A percentile compares a stretch with the other conserved stretches of the same genome.
phyloP scores from a whole-genome alignment of 2,797 vertebrate species.

The Crypturellus tataupa region DNA sequence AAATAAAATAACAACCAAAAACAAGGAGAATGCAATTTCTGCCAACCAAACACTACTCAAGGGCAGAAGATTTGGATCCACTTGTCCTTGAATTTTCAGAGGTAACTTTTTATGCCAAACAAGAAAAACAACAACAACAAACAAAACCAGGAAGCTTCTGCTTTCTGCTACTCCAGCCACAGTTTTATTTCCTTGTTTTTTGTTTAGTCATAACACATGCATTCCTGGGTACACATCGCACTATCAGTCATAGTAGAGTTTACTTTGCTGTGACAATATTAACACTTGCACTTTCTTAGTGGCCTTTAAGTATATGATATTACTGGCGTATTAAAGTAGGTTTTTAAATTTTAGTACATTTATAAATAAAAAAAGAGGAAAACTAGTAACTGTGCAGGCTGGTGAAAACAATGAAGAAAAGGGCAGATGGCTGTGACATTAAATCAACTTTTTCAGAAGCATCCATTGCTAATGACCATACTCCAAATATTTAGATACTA shows the following conservation, averaged over 20 bases:
- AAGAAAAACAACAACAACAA: not conserved
- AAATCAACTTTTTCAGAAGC: not conserved
- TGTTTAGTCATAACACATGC: not conserved
- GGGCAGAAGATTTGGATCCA: not conserved
- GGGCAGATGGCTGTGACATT: not conserved
- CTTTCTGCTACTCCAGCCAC: not conserved
- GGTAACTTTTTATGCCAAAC: not conserved
- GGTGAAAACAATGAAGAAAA: not conserved
- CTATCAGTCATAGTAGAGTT: not conserved
- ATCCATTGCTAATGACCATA: not conserved
- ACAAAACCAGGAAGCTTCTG: not conserved
- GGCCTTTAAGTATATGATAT: not conserved
- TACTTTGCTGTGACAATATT: not conserved
- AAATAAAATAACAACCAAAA: not conserved
- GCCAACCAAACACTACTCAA: not conserved
- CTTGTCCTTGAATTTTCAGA: not conserved
- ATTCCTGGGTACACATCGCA: not conserved
- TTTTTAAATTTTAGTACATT: not conserved
- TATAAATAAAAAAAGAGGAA: not conserved
- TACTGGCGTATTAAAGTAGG: not conserved
- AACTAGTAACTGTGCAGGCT: not conserved
- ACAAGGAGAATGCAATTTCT: not conserved
- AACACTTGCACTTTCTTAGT: not conserved
- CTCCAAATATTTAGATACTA: not conserved
- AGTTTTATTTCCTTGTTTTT: not conserved